phyloP scores from a whole-genome alignment of 2,888 invertebrate genomes.

The Meiosimyza decipiens region DNA sequence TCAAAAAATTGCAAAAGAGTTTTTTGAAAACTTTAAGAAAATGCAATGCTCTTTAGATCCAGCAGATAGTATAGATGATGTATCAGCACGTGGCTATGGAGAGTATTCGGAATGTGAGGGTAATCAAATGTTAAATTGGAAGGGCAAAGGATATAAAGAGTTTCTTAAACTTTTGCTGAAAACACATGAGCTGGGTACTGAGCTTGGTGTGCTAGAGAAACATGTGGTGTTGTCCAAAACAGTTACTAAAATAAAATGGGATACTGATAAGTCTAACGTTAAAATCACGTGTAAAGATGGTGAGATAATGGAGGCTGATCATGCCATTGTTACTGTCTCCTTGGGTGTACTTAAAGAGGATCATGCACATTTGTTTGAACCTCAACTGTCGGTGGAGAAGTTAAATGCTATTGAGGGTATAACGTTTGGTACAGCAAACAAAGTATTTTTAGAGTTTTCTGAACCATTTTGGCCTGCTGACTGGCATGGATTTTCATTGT shows the following conservation, averaged over 20 bases:
- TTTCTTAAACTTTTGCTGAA: slow-evolving; percentile 44
- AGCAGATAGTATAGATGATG: slow-evolving; percentile 66
- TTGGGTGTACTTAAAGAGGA: slow-evolving; percentile 71
- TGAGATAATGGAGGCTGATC: slow-evolving; percentile 66
- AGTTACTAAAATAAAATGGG: slow-evolving; percentile 55
- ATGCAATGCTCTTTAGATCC: slow-evolving; percentile 54
- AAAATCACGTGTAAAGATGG: slow-evolving; percentile 53
- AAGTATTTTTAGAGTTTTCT: slow-evolving; percentile 72
- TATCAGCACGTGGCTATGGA: slow-evolving; percentile 73
- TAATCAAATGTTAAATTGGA: slow-evolving; percentile 76
- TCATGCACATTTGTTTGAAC: slow-evolving; percentile 62
- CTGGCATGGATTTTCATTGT: slow-evolving; percentile 68
- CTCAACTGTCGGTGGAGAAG: slow-evolving; percentile 67
- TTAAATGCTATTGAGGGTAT: slow-evolving; percentile 68
- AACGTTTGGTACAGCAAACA: slow-evolving; percentile 71
- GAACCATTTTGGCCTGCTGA: slow-evolving; percentile 70
- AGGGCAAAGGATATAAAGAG: slow-evolving; percentile 69
- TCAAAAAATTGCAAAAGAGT: slow-evolving; percentile 63
- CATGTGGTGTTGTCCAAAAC: slow-evolving; percentile 56
- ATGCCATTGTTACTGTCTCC: slow-evolving; percentile 71
- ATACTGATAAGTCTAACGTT: slow-evolving; percentile 43
- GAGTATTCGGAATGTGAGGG: slow-evolving; percentile 76
- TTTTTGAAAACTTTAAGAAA: slow-evolving; percentile 71
- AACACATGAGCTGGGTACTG: slow-evolving; percentile 38
- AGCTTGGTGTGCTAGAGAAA: slow-evolving; percentile 51